Evolutionary conservation across 1,140 invertebrate genomes (phyloP), one percentile per base, ranked within the genome.

Genomic region (Potamilus streckersoni): DNA sequence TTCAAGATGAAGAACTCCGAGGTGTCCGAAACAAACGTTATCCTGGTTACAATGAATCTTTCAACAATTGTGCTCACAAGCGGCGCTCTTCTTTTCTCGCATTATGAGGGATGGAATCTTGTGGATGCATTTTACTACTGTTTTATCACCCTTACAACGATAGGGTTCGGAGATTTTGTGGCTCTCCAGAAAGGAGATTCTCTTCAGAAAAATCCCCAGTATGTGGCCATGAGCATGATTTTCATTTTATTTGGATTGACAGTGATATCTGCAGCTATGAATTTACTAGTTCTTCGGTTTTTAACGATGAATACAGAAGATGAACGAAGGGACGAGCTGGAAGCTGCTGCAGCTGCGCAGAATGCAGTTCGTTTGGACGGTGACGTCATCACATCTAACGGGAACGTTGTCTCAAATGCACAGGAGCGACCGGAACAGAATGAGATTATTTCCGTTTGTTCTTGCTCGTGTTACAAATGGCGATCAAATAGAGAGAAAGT

Each of bases 111-210:
- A 2, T 99, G 98, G 98, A 94, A 94, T 74, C 99, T 99, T 88
- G 97, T 99, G 85, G 97, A 99, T 88, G 96, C 96, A 72, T 96
- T 99, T 82, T 99, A 99, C 90, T 99, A 99, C 88, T 99, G 98
- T 88, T 99, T 99, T 89, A 97, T 99, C 64, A 99, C 98, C 0
- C 91, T 99, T 55, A 99, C 98, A 0, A 99, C 97, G 20, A 99
- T 99, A 80, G 96, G 95, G 64, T 93, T 93, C 82, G 93, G 93
- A 19, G 93, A 94, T 82, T 93, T 92, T 86, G 93, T 94, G 14
- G 92, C 92, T 6, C 83, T 93, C 90, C 92, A 98, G 93, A 97
- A 97, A 87, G 95, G 99, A 88, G 95, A 96, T 86, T 96, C 97
- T 38, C 92, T 99, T n/a, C 95, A 97, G 88, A 94, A 94, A 71